A percentile compares a stretch with the other conserved stretches of the same genome.
These are phyloP conservation scores for Pentamera pediparva DNA, from an alignment of 53 echinoderm and acorn worm species.

Conservation along the genomic window DNA sequence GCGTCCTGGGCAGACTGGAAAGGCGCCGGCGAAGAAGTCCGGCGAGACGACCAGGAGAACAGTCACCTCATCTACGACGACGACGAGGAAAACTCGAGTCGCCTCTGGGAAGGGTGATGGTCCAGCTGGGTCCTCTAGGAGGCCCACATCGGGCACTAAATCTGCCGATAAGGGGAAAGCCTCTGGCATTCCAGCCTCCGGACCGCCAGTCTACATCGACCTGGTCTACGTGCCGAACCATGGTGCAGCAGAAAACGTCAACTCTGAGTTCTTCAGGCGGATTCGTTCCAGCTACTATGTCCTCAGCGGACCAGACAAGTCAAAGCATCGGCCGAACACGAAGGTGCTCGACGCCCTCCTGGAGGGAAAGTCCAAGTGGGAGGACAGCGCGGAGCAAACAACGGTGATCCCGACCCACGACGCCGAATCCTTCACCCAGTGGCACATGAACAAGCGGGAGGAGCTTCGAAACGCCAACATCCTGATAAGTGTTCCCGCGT, in stretches of 20 bases:
- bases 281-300: conserved; percentile 90
- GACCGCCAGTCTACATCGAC: conserved; percentile 86
- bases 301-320: conserved; percentile 81
- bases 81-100: conserved; percentile 52
- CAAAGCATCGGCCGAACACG: conserved; percentile 67
- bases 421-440: conserved; percentile 62
- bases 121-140: conserved; percentile 50
- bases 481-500: conserved; percentile 80
- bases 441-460: conserved; percentile 73
- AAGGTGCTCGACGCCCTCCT: conserved; percentile 78
- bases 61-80: too few species aligned
- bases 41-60: conserved; percentile 59
- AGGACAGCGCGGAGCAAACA: conserved; percentile 64
- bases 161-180: conserved; percentile 51
- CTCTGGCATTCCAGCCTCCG: conserved; percentile 72
- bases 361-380: conserved; percentile 85
- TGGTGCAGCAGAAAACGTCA: conserved; percentile 79
- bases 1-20: conserved; percentile 71
- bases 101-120: conserved; percentile 57
- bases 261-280: conserved; percentile 92
- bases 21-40: conserved; percentile 44
- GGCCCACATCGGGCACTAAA: conserved; percentile 38
- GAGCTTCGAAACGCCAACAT: conserved; percentile 80
- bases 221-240: conserved; percentile 91
- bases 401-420: conserved; percentile 94